These are phyloP conservation scores for Sebastes kiyomatsui DNA, from an alignment of 2,797 vertebrate genomes.

Conservation along the genomic window DNA sequence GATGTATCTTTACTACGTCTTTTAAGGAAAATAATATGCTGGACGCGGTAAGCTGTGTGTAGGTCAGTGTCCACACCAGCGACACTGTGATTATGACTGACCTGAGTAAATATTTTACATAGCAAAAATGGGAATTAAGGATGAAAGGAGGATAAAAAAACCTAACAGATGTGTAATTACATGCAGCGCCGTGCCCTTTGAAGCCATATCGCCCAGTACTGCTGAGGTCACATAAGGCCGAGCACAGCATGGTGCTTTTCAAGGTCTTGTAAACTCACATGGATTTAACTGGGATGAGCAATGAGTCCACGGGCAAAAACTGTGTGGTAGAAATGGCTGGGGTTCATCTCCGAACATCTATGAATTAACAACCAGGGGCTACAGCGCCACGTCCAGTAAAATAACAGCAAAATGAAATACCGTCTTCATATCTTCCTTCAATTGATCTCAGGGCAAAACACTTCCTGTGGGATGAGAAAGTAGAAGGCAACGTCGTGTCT, in stretches of 20 bases:
- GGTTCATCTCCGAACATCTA: slow-evolving; percentile 39
- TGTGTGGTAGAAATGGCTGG: slow-evolving; percentile 16
- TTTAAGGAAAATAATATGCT: slow-evolving; percentile 36
- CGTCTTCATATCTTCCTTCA: slow-evolving; percentile 45
- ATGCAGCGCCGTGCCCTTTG: slow-evolving; percentile 24
- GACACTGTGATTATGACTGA: slow-evolving; percentile 64
- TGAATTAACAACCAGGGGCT: slow-evolving; percentile 16
- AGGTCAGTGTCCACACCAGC: slow-evolving; percentile 34
- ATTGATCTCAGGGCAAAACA: slow-evolving; percentile 27
- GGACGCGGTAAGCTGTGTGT: slow-evolving; percentile 8
- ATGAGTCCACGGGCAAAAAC: slow-evolving; percentile 18
- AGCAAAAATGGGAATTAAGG: slow-evolving; percentile 49
- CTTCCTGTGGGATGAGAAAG: slow-evolving; percentile 13
- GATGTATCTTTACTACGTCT: slow-evolving; percentile 32
- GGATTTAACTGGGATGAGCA: slow-evolving; percentile 20
- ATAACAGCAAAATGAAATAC: slow-evolving; percentile 48
- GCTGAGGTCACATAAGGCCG: slow-evolving; percentile 46
- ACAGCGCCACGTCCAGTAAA: slow-evolving; percentile 1
- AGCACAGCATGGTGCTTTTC: slow-evolving; percentile 11
- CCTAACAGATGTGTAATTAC: slow-evolving; percentile 57
- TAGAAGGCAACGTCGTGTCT: neutral
- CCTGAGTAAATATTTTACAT: slow-evolving; percentile 69
- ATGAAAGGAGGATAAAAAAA: slow-evolving; percentile 43
- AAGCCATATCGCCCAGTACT: slow-evolving; percentile 6
- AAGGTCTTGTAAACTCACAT: slow-evolving; percentile 25